phyloP scores from a whole-genome alignment of 2,888 invertebrate species.

The Xanthia togata region DNA sequence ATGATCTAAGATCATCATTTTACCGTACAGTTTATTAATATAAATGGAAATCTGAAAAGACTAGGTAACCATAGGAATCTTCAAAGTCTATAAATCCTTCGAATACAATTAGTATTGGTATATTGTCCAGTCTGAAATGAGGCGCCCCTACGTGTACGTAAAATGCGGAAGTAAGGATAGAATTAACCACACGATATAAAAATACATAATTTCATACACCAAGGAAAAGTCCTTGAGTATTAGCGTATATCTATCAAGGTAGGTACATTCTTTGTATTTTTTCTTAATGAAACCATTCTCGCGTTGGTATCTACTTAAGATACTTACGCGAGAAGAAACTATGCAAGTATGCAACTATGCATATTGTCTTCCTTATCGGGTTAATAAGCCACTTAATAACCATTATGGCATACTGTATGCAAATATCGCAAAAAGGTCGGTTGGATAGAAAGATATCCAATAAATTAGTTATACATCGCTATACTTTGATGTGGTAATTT shows the following conservation, averaged over 20 bases:
- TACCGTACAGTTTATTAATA: constrained; percentile 11
- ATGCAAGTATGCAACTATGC: constrained; percentile 22
- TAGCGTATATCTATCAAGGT: background rate
- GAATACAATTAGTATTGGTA: background rate
- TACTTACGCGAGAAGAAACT: background rate
- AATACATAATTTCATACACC: background rate
- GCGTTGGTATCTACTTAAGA: too few species aligned
- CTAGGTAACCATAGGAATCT: background rate
- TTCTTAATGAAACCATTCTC: too few species aligned
- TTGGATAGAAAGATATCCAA: background rate
- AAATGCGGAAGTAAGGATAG: too few species aligned
- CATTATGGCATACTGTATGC: constrained; percentile 46
- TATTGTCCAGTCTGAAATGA: too few species aligned
- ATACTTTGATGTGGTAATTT: constrained; percentile 65
- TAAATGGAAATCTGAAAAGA: constrained; percentile 5
- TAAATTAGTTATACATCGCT: constrained; percentile 67
- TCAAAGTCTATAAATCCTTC: background rate
- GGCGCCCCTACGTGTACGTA: too few species aligned
- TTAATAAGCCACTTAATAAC: constrained; percentile 41
- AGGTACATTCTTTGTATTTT: too few species aligned
- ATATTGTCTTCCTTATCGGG: constrained; percentile 39
- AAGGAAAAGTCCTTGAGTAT: background rate
- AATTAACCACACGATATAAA: background rate
- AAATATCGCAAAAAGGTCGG: constrained; percentile 36
- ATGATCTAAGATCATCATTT: constrained; percentile 24